Conservation (phyloP, 2,888 invertebrate species). For the Steinernema carpocapsae region DNA sequence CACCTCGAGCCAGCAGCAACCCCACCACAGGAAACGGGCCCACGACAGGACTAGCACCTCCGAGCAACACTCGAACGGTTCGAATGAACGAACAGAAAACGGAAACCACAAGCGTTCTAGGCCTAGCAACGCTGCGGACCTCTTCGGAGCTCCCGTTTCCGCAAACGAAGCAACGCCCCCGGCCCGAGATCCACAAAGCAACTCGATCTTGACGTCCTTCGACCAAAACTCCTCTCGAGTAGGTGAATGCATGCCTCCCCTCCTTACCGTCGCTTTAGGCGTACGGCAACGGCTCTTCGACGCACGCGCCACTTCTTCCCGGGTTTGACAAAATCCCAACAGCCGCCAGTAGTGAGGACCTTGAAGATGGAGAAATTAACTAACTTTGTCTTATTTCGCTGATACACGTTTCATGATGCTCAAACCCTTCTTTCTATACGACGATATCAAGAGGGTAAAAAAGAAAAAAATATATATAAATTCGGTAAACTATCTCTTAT, state of each 20-base stretch:
- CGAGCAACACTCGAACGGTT: slow-evolving; percentile 23
- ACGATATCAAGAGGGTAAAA: slow-evolving; percentile 19
- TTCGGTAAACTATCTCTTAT: neutral
- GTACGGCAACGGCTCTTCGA: slow-evolving; percentile 12
- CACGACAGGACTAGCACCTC: slow-evolving; percentile 31
- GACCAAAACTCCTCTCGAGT: slow-evolving; percentile 21
- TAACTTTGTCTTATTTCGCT: neutral
- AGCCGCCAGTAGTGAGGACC: slow-evolving; percentile 24
- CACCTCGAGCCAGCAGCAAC: slow-evolving; percentile 6
- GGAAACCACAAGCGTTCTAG: slow-evolving; percentile 25
- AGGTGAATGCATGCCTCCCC: too few species aligned
- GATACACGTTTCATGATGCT: slow-evolving; percentile 27
- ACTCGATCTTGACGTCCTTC: slow-evolving; percentile 11
- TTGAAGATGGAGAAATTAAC: slow-evolving; percentile 32
- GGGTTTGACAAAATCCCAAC: neutral
- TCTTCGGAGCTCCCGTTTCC: slow-evolving; percentile 7
- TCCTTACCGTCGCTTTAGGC: neutral
- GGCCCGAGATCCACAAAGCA: neutral
- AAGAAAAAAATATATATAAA: slow-evolving; percentile 24
- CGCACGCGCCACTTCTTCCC: neutral
- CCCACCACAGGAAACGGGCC: slow-evolving; percentile 18
- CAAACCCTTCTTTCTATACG: slow-evolving; percentile 3
- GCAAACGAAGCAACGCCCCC: neutral
- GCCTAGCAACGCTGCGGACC: slow-evolving; percentile 11
- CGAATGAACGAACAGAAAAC: neutral